phyloP scores from a whole-genome alignment of 2,797 vertebrate species.

The Leucoraja ocellata region DNA sequence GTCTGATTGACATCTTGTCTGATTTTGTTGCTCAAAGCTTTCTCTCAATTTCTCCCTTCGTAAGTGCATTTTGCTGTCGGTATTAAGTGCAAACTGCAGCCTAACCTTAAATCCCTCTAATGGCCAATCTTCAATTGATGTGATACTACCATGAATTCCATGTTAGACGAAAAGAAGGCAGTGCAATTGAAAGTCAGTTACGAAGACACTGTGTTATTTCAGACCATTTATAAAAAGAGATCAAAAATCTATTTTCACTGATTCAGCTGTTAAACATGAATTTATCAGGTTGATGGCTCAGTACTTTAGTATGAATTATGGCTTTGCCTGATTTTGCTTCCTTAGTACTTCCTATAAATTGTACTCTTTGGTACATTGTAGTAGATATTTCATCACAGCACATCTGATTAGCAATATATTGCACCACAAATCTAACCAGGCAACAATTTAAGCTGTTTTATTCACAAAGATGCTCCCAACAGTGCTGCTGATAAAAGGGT shows the following conservation, averaged over 20 bases:
- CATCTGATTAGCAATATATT: background rate
- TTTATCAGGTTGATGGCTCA: background rate
- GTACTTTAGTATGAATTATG: background rate
- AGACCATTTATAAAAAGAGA: background rate
- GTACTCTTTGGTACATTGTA: background rate
- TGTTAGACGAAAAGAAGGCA: background rate
- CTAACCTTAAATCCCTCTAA: background rate
- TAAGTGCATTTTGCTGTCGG: background rate
- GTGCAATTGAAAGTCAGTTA: background rate
- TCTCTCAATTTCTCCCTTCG: background rate
- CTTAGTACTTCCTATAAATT: background rate
- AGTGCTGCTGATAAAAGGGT: too few species aligned
- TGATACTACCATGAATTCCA: background rate
- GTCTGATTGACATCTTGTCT: background rate
- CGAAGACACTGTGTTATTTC: background rate
- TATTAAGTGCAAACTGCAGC: background rate
- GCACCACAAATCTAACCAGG: background rate
- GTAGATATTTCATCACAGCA: background rate
- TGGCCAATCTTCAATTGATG: background rate
- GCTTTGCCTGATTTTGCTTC: background rate
- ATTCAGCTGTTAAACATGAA: background rate
- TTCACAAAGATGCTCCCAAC: background rate
- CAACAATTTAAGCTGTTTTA: background rate
- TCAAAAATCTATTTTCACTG: background rate
- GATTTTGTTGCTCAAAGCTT: background rate